Conservation (phyloP, 2,113 vertebrate species). For the Serinus canaria region DNA sequence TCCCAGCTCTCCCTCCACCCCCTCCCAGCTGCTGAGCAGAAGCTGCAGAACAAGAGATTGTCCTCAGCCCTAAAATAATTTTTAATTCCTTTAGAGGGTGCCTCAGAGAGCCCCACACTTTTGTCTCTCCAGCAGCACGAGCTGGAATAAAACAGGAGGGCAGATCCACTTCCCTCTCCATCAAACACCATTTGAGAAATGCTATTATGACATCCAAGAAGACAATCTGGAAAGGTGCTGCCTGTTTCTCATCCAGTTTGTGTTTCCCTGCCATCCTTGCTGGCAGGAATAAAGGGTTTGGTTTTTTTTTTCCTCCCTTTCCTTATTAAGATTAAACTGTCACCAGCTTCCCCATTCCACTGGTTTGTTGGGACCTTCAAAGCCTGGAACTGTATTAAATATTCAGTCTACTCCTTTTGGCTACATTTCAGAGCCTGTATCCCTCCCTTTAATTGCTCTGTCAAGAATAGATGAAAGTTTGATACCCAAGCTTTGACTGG, state of each 20-base stretch:
- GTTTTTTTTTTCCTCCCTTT: not conserved
- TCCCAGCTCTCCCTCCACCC: not conserved
- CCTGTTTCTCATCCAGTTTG: not conserved
- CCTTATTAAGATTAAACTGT: conserved; percentile 49
- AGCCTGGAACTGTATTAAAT: conserved; percentile 55
- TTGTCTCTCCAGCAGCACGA: not conserved
- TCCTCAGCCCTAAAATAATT: not conserved
- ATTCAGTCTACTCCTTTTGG: conserved; percentile 54
- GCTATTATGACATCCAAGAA: not conserved
- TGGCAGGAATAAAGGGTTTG: not conserved
- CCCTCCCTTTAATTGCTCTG: conserved; percentile 61
- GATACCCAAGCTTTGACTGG: conserved; percentile 24
- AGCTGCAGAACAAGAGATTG: not conserved
- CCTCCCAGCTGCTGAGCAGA: not conserved
- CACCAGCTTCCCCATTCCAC: conserved; percentile 35
- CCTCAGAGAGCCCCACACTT: not conserved
- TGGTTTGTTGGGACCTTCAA: conserved; percentile 59
- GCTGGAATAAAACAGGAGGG: not conserved
- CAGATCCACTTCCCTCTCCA: not conserved
- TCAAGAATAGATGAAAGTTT: conserved; percentile 55
- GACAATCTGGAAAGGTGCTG: not conserved
- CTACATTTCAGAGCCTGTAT: conserved; percentile 31
- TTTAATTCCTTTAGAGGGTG: not conserved
- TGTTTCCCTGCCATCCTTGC: not conserved
- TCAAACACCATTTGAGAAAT: not conserved